phyloP scores from a whole-genome alignment of 2,888 invertebrate genomes.

The Crioceris asparagi region DNA sequence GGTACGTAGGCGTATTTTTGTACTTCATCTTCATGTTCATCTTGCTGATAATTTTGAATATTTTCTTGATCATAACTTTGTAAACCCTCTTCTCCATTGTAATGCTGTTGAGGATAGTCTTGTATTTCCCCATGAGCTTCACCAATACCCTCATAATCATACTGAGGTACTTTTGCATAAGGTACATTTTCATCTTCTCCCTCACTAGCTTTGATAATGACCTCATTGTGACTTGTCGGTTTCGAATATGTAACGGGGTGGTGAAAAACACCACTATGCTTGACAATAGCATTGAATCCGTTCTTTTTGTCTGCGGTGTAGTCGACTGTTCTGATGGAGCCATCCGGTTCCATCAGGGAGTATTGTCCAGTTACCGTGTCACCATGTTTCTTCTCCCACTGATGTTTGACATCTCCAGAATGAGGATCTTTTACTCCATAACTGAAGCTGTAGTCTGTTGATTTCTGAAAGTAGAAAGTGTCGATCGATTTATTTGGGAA shows the following conservation, averaged over 20 bases:
- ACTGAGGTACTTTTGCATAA: neutral
- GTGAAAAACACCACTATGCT: constrained; percentile 40
- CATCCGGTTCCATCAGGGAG: constrained; percentile 57
- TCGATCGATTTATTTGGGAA: too few species aligned
- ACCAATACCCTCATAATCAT: constrained; percentile 3
- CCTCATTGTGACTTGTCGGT: constrained; percentile 24
- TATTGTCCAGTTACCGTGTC: constrained; percentile 53
- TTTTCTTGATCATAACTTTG: too few species aligned
- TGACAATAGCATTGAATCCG: constrained; percentile 49
- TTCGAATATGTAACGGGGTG: constrained; percentile 25
- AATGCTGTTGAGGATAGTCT: too few species aligned
- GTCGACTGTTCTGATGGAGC: constrained; percentile 49
- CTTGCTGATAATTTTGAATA: too few species aligned
- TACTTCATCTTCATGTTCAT: constrained; percentile 6
- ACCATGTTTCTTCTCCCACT: constrained; percentile 53
- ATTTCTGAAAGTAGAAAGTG: too few species aligned
- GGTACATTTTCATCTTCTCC: constrained; percentile 2
- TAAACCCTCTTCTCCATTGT: too few species aligned
- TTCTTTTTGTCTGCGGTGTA: constrained; percentile 48
- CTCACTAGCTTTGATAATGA: constrained; percentile 15
- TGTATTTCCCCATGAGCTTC: too few species aligned
- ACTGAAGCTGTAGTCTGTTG: constrained; percentile 49
- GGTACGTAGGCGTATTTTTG: constrained; percentile 16
- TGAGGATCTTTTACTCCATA: constrained; percentile 50
- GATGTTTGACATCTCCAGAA: constrained; percentile 51